A percentile compares a stretch with the other conserved stretches of the same genome.
Conservation (phyloP, 2,888 invertebrate genomes). For the Catotricha subobsoleta region DNA sequence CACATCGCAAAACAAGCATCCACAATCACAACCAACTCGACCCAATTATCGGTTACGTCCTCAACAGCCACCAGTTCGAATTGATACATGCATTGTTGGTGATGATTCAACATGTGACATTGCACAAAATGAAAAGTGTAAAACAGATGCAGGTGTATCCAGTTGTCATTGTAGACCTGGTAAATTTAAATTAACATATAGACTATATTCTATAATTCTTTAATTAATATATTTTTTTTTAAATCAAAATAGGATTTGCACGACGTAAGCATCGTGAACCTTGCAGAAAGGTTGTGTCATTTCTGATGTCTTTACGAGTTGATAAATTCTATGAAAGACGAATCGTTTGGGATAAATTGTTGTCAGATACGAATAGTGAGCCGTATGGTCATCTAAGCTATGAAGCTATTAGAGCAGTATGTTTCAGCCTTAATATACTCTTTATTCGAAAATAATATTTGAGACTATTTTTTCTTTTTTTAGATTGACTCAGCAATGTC, state of each 20-base stretch:
- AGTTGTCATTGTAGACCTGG: conserved; percentile 77
- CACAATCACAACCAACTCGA: conserved; percentile 15
- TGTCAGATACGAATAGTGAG: conserved; percentile 59
- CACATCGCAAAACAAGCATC: conserved; percentile 15
- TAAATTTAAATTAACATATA: conserved; percentile 12
- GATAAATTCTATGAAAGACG: conserved; percentile 66
- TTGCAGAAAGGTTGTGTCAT: conserved; percentile 58
- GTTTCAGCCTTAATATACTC: conserved; percentile 20
- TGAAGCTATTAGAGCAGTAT: conserved; percentile 74
- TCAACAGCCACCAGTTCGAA: conserved; percentile 36
- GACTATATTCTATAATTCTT: conserved; percentile 1
- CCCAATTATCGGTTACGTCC: conserved; percentile 37
- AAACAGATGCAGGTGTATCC: conserved; percentile 70
- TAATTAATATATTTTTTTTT: not conserved
- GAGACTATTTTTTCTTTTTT: conserved; percentile 11
- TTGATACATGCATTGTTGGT: conserved; percentile 86
- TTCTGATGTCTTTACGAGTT: conserved; percentile 61
- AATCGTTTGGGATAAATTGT: conserved; percentile 57
- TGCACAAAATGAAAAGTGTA: conserved; percentile 72
- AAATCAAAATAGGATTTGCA: not conserved
- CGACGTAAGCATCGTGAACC: conserved; percentile 55
- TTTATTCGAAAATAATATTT: conserved; percentile 1
- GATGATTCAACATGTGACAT: conserved; percentile 81
- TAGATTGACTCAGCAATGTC: conserved; percentile 84
- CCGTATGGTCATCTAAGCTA: conserved; percentile 65